Evolutionary conservation across 2,113 vertebrate species (phyloP), one percentile per base, ranked within the genome.

Genomic region (Scortum barcoo): DNA sequence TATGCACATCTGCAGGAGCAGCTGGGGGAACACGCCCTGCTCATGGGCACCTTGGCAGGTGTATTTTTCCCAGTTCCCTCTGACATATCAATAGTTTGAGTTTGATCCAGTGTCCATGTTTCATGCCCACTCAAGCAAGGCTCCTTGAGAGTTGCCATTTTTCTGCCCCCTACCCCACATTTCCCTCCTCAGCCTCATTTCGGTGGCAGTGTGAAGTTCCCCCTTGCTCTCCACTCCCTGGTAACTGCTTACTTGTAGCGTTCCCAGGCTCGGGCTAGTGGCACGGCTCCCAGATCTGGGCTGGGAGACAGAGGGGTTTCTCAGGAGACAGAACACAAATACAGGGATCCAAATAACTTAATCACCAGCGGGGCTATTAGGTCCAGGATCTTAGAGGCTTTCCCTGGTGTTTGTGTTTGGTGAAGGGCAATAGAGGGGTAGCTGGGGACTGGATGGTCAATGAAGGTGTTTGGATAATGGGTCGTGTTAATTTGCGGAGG

Each of bases 291-390:
- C 93, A 94, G 92, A 89, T 83, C 69, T 74, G 72, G 50, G 79
- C 90, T 87, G 83, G 84, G 87, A 93, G 91, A 91, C 86, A 71
- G 80, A 82, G 86, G 81, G 78, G 93, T 94, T 94, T 94, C 94
- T 94, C 92, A 89, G 94, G 94, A 95, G 88, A 95, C 93, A 36
- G 83, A 92, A 92, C 78, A 91, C 88, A 93, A 94, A 94, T 89
- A 92, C 86, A 89, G 73, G 71, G 88, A 89, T 93, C 77, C 89
- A 92, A 93, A 94, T 93, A 93, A 90, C 92, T 94, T 91, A 88
- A 94, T 94, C 90, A 82, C 85, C 90, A 87, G 87, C 2, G 72
- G 93, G 72, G 79, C 81, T 73, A 86, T 92, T 88, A 86, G 83
- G 81, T 58, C 84, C 72, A 57, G 79, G 72, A 76, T 79, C 67